These are phyloP conservation scores for Okamejei kenojei DNA, from an alignment of 2,797 vertebrate genomes.

Conservation along the genomic window DNA sequence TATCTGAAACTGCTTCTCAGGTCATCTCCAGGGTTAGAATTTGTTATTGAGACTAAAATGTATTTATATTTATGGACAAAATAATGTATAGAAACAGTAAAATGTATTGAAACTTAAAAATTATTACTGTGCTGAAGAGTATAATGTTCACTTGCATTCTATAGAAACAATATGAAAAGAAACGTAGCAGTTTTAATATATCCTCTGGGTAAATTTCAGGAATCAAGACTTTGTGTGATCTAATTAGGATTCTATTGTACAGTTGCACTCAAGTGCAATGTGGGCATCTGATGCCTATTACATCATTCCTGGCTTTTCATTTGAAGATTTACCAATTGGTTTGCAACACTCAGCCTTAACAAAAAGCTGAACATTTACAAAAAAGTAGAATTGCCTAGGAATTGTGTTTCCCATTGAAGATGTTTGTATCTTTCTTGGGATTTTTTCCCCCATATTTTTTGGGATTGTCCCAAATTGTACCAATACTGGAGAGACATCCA, in stretches of 20 bases:
- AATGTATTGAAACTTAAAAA: neutral
- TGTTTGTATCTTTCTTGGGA: neutral
- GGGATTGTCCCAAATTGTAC: no score
- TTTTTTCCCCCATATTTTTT: no score
- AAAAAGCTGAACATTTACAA: neutral
- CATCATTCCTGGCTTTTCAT: neutral
- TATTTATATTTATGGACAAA: conserved; percentile 7
- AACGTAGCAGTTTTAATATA: neutral
- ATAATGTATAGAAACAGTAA: neutral
- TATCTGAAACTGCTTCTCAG: neutral
- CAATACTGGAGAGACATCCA: no score
- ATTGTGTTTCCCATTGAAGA: neutral
- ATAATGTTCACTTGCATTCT: neutral
- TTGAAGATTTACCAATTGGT: neutral
- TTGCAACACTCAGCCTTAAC: neutral
- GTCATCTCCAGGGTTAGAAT: neutral
- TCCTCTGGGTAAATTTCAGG: neutral
- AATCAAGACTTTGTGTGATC: neutral
- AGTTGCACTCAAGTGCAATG: neutral
- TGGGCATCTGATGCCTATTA: neutral
- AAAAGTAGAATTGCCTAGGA: neutral
- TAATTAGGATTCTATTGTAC: neutral
- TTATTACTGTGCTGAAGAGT: neutral
- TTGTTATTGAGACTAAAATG: neutral
- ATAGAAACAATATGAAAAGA: neutral